phyloP scores from a whole-genome alignment of 2,113 vertebrate genomes.

The Forbesichthys papilliferus region DNA sequence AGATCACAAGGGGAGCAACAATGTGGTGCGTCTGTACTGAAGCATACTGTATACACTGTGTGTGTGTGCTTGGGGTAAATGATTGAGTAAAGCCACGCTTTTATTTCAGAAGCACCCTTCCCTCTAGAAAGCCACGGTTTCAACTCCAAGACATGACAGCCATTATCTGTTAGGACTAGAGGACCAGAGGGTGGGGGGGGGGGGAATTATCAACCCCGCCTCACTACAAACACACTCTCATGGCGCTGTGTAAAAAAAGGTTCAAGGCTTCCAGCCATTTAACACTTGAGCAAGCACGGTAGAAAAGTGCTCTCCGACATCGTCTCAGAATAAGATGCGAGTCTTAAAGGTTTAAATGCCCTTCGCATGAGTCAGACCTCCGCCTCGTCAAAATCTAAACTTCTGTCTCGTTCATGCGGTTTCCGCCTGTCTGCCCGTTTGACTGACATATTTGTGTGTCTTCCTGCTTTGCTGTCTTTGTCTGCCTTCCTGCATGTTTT shows the following conservation, averaged over 20 bases:
- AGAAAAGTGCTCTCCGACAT: conserved; percentile 37
- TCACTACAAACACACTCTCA: not conserved
- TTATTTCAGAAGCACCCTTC: not conserved
- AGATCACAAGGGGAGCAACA: no score
- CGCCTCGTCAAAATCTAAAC: conserved; percentile 38
- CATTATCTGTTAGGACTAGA: conserved; percentile 38
- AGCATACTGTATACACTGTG: not conserved
- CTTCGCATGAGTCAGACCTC: conserved; percentile 30
- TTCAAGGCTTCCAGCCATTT: conserved; percentile 58
- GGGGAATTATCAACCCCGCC: no score
- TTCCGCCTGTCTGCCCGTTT: conserved; percentile 10
- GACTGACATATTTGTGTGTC: conserved; percentile 2
- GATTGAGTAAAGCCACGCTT: not conserved
- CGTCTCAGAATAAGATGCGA: conserved; percentile 18
- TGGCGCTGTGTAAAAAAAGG: conserved; percentile 49
- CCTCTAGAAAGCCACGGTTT: conserved; percentile 19
- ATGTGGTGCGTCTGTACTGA: no score
- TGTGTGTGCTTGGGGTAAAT: not conserved
- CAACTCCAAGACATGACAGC: conserved; percentile 39
- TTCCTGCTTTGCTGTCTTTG: conserved; percentile 11
- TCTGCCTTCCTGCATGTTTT: not conserved
- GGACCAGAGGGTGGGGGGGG: not conserved
- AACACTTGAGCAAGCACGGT: conserved; percentile 51
- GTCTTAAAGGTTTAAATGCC: conserved; percentile 47
- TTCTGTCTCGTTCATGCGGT: conserved; percentile 13